Evolutionary conservation across 2,113 vertebrate genomes (phyloP), one percentile per base, ranked within the genome.

Genomic region (Cryptomyrus ogoouensis): DNA sequence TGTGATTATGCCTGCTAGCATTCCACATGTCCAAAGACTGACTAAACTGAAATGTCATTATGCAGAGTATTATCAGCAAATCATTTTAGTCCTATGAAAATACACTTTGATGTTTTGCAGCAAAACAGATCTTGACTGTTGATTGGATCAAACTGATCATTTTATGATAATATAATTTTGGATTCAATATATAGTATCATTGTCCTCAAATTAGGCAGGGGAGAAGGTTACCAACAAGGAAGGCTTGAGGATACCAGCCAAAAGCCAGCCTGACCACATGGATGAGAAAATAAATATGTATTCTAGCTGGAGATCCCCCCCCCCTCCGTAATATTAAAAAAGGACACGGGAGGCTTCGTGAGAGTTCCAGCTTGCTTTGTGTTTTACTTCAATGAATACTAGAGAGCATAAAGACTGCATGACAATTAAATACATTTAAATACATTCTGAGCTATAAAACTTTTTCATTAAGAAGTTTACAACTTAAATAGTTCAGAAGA

Each of bases 361-460:
- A 80, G 46, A 66, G 89, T 87, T 91, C 94, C 62, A 94, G 93
- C 93, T 96, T 94, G 94, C 93, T 95, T 95, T 95, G 94, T 92
- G 91, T 93, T 95, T 95, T 96, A 95, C 94, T 95, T 93, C 94
- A 96, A 96, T 93, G 93, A 95, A 96, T 93, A 95, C 94, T 95
- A 95, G 93, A 96, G 95, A 96, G 95, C 96, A 95, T 94, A 95
- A 96, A 95, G 95, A 96, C 95, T 95, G 95, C 95, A 94, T 95
- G 95, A 94, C 95, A 94, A 94, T 95, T 95, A 93, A 93, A 95
- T 96, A 94, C 95, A 94, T 95, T 95, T 95, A 93, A 95, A 94
- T 96, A 96, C 96, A 96, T 96, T 96, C 95, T 95, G 94, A 94
- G 93, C 95, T 96, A 96, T 96, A 96, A 96, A 96, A 96, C 50